phyloP scores from a whole-genome alignment of 2,797 vertebrate genomes.

The Oreortyx pictus region DNA sequence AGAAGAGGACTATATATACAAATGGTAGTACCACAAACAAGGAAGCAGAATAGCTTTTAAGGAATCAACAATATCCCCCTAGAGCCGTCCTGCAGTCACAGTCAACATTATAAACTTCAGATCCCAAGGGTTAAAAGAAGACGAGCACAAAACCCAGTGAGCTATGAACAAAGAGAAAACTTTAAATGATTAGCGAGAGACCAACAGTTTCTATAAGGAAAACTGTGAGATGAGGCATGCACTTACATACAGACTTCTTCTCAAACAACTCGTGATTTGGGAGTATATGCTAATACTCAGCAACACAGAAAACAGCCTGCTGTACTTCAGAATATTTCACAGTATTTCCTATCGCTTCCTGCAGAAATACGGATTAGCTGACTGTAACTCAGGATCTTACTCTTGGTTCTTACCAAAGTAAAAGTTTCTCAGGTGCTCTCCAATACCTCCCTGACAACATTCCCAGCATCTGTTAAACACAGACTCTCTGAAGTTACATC shows the following conservation, averaged over 20 bases:
- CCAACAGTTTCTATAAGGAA: not conserved
- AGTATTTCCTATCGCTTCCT: not conserved
- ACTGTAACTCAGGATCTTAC: not conserved
- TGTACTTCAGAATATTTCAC: not conserved
- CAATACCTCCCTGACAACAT: not conserved
- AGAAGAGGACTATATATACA: not conserved
- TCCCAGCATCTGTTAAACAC: not conserved
- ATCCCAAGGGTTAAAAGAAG: not conserved
- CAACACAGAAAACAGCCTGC: not conserved
- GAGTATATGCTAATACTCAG: not conserved
- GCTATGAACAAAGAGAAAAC: not conserved
- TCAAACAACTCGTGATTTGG: rapidly evolving
- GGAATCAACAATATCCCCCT: not conserved
- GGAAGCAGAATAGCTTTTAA: not conserved
- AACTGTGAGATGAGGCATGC: not conserved
- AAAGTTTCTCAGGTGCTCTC: not conserved
- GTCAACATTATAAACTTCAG: not conserved
- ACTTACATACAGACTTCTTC: not conserved
- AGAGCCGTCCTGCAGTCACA: not conserved
- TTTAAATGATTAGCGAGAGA: not conserved
- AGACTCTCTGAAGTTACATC: not conserved
- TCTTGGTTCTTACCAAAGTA: not conserved
- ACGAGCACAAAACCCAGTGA: not conserved
- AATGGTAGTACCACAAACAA: not conserved
- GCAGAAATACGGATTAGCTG: not conserved